Base-by-base conservation (phyloP, 1,140 invertebrate genomes). In the Temnothorax nylanderi region DNA sequence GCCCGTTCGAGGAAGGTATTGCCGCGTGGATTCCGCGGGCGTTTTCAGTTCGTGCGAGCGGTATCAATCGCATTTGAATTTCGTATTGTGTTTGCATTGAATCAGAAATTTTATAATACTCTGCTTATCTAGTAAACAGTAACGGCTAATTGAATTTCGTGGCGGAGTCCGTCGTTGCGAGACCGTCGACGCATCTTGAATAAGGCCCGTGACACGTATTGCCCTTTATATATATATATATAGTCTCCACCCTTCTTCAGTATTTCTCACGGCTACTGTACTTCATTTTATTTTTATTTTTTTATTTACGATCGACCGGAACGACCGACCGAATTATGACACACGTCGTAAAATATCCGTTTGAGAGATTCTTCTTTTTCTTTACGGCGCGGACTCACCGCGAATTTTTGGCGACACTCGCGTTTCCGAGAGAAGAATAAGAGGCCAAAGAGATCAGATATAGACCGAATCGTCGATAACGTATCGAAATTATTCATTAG, bases 171-270 rank as follows among this genome's bases (percentile, higher is more conserved):
- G 62, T 90, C 85, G 81, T 81, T 92, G 89, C 90, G 87, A 86
- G 89, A 92, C 72, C 90, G 89, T 90, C 84, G 90, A 89, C 54
- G 71, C 72, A 75, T 89, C 80, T 86, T 37, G 78, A 86, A 69
- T 49, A 85, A 89, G 69, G 64, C 90, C 76, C 90, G 88, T 91
- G 88, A 91, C 90, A 91, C 88, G 90, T 88, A 90, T 86, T 90
- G 81, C 87, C 81, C 89, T 90, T 90, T 90, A n/a, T n/a, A n/a
- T n/a, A n/a, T n/a, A n/a, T n/a, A n/a, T n/a, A n/a, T n/a, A n/a
- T n/a, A 90, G 89, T 77, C 64, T 86, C 78, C 60, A 78, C 60
- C 41, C 21, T 34, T 47, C 41, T 64, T 58, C 72, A 65, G 47
- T 58, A 34, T 80, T 71, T 60, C 58, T 81, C 76, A 77, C 74